Base-by-base conservation (phyloP, 2,797 vertebrate genomes). In the Anguilla obscura region DNA sequence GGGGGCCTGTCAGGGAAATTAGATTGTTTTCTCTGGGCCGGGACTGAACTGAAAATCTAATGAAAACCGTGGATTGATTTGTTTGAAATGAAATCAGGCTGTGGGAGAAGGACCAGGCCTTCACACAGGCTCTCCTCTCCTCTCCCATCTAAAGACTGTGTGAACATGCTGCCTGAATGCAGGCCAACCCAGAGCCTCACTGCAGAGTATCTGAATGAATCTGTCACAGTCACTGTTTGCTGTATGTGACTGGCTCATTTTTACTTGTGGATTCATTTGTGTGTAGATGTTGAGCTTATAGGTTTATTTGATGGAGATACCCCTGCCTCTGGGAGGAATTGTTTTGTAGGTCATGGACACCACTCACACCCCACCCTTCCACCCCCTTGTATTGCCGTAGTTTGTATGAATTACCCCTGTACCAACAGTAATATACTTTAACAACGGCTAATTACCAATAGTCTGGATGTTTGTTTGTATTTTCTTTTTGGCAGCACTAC, bases 401-500 rank as follows among this genome's bases (percentile, higher is more conserved):
- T 40, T 40, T 10, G 30, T 16, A 2, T 18, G 74, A 76, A 76
- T 45, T 82, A 82, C 9, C 45, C 79, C 40, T 9, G 79, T 82
- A 48, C 27, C 79, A 82, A 50, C 45, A 9, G 6, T 82, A 24
- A 82, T 82, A 50, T 27, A 10, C 79, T 50, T 82, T 2, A 10
- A 58, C 56, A 58, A 16, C 10, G 18, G 7, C 24, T 14, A 45
- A 48, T 82, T 82, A 85, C 56, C 27, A 85, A 56, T 21, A 33
- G 52, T 33, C 54, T 0, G 84, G 66, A 30, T 85, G 33, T 63
- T 63, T 60, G 79, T 82, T 24, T 10, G 36, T 76, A 12, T 45
- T 74, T 40, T 36, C 30, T 27, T 88, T 90, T 82, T 90, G 91
- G 93, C 91, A 84, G 88, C 90, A 88, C 89, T 92, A 89, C 92